Evolutionary conservation across 2,113 vertebrate genomes (phyloP).

Genomic region (Raja brachyura): DNA sequence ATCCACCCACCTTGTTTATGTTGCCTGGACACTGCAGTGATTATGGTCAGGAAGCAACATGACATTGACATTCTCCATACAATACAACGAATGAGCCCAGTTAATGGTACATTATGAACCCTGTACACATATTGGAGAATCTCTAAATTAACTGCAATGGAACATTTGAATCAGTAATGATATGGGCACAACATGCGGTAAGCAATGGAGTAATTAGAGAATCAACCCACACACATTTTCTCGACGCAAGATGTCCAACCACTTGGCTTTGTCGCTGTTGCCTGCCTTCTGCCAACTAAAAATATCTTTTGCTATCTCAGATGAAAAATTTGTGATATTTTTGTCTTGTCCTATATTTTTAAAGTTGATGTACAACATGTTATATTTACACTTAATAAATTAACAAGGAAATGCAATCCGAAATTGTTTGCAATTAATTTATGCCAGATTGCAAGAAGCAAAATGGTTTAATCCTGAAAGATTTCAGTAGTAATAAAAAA

Average conservation of each 20-base stretch:
- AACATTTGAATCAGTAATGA: no score
- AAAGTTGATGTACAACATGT: background rate
- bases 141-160: no score
- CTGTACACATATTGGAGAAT: no score
- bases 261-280: background rate
- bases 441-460: background rate
- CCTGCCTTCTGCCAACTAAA: background rate
- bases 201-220: no score
- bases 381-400: background rate
- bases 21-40: no score
- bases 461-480: background rate
- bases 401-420: background rate
- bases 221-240: background rate
- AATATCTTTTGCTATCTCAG: no score
- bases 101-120: no score
- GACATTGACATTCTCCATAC: no score
- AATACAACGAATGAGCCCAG: no score
- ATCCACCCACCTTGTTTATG: no score
- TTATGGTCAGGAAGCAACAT: no score
- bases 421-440: constrained; percentile 15
- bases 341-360: background rate
- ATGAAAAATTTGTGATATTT: background rate
- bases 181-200: no score
- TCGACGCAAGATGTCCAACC: background rate
- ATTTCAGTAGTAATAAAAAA: constrained; percentile 9